These are phyloP conservation scores for Eira barbara DNA, from an alignment of 2,113 vertebrate genomes.

Conservation along the genomic window DNA sequence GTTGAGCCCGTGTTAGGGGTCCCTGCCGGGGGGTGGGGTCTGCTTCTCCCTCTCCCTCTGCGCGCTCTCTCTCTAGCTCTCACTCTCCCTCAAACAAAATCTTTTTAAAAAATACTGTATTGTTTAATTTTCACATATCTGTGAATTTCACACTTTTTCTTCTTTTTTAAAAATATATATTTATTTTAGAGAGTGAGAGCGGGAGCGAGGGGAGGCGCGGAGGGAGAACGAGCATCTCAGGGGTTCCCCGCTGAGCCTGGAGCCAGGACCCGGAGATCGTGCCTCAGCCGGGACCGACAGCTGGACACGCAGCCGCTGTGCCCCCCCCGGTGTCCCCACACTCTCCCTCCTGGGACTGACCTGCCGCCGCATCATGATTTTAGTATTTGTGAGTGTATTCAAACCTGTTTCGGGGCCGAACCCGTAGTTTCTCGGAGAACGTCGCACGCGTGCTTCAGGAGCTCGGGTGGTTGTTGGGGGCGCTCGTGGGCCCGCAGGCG, in stretches of 20 bases:
- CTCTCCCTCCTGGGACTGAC: too few species aligned
- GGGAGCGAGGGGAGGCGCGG: too few species aligned
- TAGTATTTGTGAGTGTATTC: background rate
- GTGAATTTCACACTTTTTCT: background rate
- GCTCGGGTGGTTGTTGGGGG: rapidly evolving
- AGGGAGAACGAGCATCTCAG: background rate
- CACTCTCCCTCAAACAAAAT: too few species aligned
- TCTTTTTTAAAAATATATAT: background rate
- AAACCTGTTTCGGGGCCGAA: background rate
- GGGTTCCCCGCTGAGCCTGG: background rate
- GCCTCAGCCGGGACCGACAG: background rate
- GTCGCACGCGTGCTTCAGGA: background rate
- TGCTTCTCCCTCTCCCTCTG: too few species aligned
- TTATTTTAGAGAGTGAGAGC: background rate
- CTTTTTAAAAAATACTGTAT: too few species aligned
- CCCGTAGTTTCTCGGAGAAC: background rate
- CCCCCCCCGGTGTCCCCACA: too few species aligned
- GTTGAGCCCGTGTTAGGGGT: too few species aligned
- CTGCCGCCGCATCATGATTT: background rate
- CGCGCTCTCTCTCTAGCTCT: too few species aligned
- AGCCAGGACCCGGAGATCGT: background rate
- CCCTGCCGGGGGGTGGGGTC: too few species aligned
- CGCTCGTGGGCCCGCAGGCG: too few species aligned
- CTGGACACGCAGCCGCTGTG: rapidly evolving
- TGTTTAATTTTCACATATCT: background rate